Evolutionary conservation across 2,113 vertebrate species (phyloP).

Genomic region (Urocynchramus pylzowi): DNA sequence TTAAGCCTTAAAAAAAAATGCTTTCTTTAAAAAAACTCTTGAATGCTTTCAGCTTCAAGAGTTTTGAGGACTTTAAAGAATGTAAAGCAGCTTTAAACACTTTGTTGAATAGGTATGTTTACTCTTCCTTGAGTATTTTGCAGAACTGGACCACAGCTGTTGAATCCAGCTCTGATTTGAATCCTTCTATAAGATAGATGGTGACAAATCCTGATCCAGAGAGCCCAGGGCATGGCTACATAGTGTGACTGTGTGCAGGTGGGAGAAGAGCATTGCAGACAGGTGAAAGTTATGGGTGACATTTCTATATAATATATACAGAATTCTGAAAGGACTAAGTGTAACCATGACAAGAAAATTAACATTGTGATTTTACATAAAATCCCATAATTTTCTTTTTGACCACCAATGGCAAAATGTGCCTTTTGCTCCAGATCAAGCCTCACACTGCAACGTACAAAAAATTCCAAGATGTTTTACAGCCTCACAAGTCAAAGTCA

Average conservation of each 20-base stretch:
- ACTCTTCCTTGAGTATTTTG: background rate
- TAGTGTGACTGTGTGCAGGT: fast-evolving
- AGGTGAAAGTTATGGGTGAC: background rate
- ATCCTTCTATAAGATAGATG: fast-evolving
- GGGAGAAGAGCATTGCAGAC: background rate
- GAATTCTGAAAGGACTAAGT: background rate
- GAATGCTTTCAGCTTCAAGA: background rate
- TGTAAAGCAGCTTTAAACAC: background rate
- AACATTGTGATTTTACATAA: background rate
- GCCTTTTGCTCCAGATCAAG: background rate
- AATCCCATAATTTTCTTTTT: background rate
- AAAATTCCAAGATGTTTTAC: background rate
- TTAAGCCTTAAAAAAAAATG: background rate
- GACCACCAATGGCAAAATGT: background rate
- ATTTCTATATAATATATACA: background rate
- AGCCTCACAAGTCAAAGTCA: background rate
- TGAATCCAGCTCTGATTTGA: background rate
- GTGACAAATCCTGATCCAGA: background rate
- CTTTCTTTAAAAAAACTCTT: background rate
- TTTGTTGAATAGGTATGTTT: background rate
- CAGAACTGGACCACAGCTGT: background rate
- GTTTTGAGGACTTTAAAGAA: background rate
- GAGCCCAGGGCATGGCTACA: fast-evolving
- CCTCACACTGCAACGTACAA: fast-evolving
- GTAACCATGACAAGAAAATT: background rate